Base-by-base conservation (phyloP, 2,113 vertebrate species). In the Telmatochromis sp. region DNA sequence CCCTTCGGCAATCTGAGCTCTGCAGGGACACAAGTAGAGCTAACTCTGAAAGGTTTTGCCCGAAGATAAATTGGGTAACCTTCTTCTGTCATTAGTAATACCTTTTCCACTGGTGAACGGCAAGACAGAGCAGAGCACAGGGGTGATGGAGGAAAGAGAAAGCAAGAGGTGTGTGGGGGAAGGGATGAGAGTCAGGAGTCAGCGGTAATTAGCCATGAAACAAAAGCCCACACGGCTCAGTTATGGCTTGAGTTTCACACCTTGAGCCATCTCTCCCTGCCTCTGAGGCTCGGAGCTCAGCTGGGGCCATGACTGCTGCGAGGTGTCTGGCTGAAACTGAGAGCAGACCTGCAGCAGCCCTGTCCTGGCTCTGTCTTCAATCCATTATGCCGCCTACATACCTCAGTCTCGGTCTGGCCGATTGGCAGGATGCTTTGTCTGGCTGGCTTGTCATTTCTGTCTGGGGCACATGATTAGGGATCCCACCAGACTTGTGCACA, bases 31-130 rank as follows among this genome's bases (percentile, higher is more conserved):
- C 71, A 6, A 80, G 31, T 35, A 82, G 86, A 88, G 87, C 88
- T 80, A 87, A 75, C 89, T 89, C 84, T 94, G 93, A 93, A 95
- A 96, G 94, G 92, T 96, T 96, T 96, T 58, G 93, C 94, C 93
- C 17, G 90, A 95, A 97, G 96, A 97, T 97, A 95, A 96, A 97
- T 96, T 94, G 93, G 58, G 88, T 96, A 96, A 96, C 96, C 97
- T 97, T 96, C 92, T 94, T 95, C 91, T 96, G 95, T 97, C 95
- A 96, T 97, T 97, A 97, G 96, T 94, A 94, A 95, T 95, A 94
- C 93, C 94, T 96, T 94, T 95, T 97, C 87, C 92, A 93, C 92
- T 85, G 86, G 91, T 89, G 96, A 96, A 93, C 95, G 94, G 94
- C 93, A 89, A 95, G 96, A 94, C 94, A 68, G 83, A 86, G 89